phyloP scores from a whole-genome alignment of 64 coral and sea anemone species.

The Actinia equina region DNA sequence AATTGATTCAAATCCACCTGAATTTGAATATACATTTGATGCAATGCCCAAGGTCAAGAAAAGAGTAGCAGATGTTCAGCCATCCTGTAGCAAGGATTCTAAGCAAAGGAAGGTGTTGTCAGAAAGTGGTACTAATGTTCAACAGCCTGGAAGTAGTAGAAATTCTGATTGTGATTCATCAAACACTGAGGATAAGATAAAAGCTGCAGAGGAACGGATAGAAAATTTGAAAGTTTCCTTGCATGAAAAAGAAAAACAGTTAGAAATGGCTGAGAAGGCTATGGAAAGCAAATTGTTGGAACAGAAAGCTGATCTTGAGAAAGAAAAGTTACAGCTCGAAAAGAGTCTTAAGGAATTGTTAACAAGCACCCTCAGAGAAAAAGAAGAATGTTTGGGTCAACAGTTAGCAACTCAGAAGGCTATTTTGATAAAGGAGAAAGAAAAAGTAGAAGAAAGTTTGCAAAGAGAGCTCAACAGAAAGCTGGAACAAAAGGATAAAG shows the following conservation, averaged over 20 bases:
- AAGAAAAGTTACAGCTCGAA: constrained; percentile 71
- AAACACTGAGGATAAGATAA: constrained; percentile 54
- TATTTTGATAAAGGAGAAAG: constrained; percentile 82
- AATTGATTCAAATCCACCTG: constrained; percentile 73
- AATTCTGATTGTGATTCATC: not conserved
- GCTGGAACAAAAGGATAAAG: constrained; percentile 89
- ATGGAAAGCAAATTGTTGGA: constrained; percentile 67
- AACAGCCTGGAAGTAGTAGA: not conserved
- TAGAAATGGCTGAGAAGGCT: constrained; percentile 68
- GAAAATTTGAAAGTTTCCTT: constrained; percentile 56
- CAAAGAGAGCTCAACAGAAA: constrained; percentile 74
- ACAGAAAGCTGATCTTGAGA: constrained; percentile 72
- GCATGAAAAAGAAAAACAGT: constrained; percentile 75
- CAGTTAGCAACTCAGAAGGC: constrained; percentile 73
- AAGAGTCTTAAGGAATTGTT: constrained; percentile 53
- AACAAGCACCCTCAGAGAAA: constrained; percentile 59
- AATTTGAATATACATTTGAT: constrained; percentile 98
- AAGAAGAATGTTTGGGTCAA: constrained; percentile 62
- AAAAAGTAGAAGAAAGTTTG: constrained; percentile 54
- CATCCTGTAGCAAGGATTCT: constrained; percentile 21
- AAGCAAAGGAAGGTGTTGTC: constrained; percentile 61
- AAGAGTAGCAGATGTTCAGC: constrained; percentile 47
- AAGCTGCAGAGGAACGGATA: constrained; percentile 85
- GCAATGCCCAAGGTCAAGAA: constrained; percentile 53
- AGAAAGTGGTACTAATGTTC: constrained; percentile 64